Percentiles rank a stretch among this genome's conserved stretches.
phyloP scores from a whole-genome alignment of 2,797 vertebrate genomes.

The Microctenopoma steveboyesi region DNA sequence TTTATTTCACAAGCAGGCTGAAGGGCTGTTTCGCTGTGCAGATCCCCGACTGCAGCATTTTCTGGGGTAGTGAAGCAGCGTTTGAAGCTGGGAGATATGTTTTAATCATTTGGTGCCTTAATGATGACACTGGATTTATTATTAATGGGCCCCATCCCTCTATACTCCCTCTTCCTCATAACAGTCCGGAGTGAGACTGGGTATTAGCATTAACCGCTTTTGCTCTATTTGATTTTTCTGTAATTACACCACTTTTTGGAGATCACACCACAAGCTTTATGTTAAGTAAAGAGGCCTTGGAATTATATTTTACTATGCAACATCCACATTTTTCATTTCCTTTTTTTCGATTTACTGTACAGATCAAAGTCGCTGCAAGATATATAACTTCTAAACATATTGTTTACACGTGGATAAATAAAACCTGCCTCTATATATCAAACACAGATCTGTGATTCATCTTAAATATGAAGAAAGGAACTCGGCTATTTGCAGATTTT shows the following conservation, averaged over 20 bases:
- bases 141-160: constrained; percentile 86
- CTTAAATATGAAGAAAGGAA: background rate
- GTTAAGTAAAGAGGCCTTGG: constrained; percentile 73
- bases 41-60: constrained; percentile 72
- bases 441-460: background rate
- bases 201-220: constrained; percentile 84
- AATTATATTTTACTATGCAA: constrained; percentile 41
- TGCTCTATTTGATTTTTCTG: constrained; percentile 86
- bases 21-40: constrained; percentile 64
- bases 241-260: constrained; percentile 85
- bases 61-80: constrained; percentile 68
- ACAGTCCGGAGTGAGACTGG: constrained; percentile 56
- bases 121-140: constrained; percentile 93
- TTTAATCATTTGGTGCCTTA: constrained; percentile 91
- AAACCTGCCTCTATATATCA: background rate
- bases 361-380: constrained; percentile 32
- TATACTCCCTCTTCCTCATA: constrained; percentile 69
- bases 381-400: background rate
- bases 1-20: constrained; percentile 73
- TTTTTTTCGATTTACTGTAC: constrained; percentile 59
- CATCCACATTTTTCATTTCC: constrained; percentile 46
- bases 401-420: background rate
- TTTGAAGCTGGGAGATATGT: constrained; percentile 90
- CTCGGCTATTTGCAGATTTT: constrained; percentile 21
- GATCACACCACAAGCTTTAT: constrained; percentile 78